Evolutionary conservation across 2,888 invertebrate species (phyloP).

Genomic region (Dasysyrphus tricinctus): DNA sequence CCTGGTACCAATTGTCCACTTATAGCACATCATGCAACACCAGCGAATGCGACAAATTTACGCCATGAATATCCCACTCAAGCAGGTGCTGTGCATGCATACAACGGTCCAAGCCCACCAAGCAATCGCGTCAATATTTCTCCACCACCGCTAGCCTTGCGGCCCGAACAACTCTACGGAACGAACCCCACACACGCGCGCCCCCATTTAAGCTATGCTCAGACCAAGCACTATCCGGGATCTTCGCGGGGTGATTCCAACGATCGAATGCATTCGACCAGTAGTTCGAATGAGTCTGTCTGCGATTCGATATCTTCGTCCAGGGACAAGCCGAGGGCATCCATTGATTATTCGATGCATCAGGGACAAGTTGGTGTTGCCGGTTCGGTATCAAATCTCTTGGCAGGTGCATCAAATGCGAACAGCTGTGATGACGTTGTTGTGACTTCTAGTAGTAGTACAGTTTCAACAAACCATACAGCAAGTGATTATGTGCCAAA

Average conservation of each 20-base stretch:
- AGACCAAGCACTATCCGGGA: constrained; percentile 80
- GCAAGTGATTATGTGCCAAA: constrained; percentile 83
- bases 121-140: constrained; percentile 80
- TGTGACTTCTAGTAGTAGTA: constrained; percentile 78
- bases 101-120: constrained; percentile 78
- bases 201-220: constrained; percentile 80
- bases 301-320: constrained; percentile 87
- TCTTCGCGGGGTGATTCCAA: constrained; percentile 80
- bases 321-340: constrained; percentile 83
- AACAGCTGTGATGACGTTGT: constrained; percentile 81
- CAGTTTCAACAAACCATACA: constrained; percentile 77
- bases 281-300: constrained; percentile 94
- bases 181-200: constrained; percentile 72
- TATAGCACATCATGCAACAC: constrained; percentile 81
- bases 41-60: constrained; percentile 80
- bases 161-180: constrained; percentile 79
- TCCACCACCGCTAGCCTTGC: constrained; percentile 80
- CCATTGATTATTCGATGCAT: constrained; percentile 80
- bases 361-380: constrained; percentile 78
- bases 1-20: constrained; percentile 78
- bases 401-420: constrained; percentile 78
- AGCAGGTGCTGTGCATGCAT: constrained; percentile 77
- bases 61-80: constrained; percentile 81
- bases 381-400: constrained; percentile 80
- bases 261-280: constrained; percentile 84